Base-by-base conservation (phyloP, 1,140 invertebrate genomes). In the Drosophila kurseongensis region DNA sequence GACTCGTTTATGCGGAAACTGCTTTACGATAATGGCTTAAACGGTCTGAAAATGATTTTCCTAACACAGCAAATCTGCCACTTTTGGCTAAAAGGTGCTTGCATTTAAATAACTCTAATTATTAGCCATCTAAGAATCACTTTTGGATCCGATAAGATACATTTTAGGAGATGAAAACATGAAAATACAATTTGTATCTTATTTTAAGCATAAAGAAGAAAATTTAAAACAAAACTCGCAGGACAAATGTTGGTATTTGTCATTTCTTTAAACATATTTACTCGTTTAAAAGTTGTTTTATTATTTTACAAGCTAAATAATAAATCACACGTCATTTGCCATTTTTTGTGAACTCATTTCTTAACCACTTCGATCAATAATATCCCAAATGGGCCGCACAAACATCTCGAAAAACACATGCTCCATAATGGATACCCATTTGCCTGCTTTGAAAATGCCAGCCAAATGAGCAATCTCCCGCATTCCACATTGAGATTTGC, bases 401-500 rank as follows among this genome's bases (percentile, higher is more conserved):
- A 68, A 16, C 65, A 35, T 16, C 18, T 16, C 29, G 45, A 4
- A 38, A 41, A 55, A 48, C 66, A 41, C 32, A 69, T 50, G 65
- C 51, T 18, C 36, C 16, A 36, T 57, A 57, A 69, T 41, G 52
- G 36, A 48, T 50, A 23, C 16, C 36, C 47, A 54, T 68, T 51
- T 41, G 40, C 35, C 18, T 51, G 45, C 60, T 44, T 51, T 18
- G 65, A 66, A 67, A 68, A 66, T 68, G 61, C 65, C 60, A n/a
- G 29, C 47, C 9, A 68, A 68, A 54, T 68, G 65, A 48, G 65
- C 65, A 58, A 69, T 57, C 51, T 50, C 18, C 51, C 44, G 18
- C 42, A 48, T 57, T 41, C 65, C 52, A 40, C 67, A 71, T 71
- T 71, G 42, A 58, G 65, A 71, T 71, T 71, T 69, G 69, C 67